phyloP scores from a whole-genome alignment of 2,797 vertebrate genomes.

The Phoebastria nigripes region DNA sequence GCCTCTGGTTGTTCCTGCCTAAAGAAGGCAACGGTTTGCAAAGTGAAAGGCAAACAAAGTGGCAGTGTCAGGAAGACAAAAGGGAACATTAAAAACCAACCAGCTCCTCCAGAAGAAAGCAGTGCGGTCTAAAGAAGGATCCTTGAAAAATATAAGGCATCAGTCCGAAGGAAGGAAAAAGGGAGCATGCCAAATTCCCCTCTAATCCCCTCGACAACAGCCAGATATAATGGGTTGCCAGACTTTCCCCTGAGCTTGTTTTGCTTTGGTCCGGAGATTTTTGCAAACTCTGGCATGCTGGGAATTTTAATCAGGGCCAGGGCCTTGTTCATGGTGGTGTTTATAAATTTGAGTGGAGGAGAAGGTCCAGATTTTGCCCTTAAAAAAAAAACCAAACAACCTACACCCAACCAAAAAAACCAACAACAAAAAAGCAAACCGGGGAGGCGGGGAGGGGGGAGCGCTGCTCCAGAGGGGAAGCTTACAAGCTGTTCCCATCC shows the following conservation, averaged over 20 bases:
- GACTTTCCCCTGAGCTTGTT: constrained; percentile 34
- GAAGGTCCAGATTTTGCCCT: constrained; percentile 30
- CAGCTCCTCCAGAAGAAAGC: constrained; percentile 25
- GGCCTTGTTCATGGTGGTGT: neutral
- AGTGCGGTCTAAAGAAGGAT: neutral
- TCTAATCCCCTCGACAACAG: constrained; percentile 56
- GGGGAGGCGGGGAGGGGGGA: too few species aligned
- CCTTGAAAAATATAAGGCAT: constrained; percentile 45
- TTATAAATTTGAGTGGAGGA: neutral
- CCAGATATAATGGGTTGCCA: constrained; percentile 18
- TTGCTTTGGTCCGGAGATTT: constrained; percentile 42
- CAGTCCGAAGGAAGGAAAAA: constrained; percentile 23
- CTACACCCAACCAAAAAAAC: neutral
- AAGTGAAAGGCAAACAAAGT: constrained; percentile 1
- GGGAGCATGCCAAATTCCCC: constrained; percentile 52
- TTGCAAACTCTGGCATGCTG: constrained; percentile 23
- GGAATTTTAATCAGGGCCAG: constrained; percentile 48
- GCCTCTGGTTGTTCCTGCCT: neutral
- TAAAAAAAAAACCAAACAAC: neutral
- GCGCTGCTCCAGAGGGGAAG: neutral
- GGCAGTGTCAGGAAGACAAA: constrained; percentile 26
- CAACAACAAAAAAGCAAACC: neutral
- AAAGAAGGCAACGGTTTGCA: neutral
- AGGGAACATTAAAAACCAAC: constrained; percentile 49
- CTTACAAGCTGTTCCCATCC: constrained; percentile 27